Evolutionary conservation across 1,140 invertebrate species (phyloP).

Genomic region (Chrysopa pallens): DNA sequence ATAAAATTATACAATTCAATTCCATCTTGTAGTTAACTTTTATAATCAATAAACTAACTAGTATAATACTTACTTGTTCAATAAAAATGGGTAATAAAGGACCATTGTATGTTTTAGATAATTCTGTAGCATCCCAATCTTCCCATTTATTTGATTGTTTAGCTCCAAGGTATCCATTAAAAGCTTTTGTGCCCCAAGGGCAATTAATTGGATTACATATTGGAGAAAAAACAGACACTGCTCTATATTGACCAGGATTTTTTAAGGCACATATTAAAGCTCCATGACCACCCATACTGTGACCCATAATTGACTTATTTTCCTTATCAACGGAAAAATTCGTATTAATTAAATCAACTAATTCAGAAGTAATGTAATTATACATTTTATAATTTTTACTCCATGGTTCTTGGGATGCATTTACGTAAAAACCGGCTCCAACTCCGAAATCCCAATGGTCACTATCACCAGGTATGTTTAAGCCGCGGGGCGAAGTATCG

Average conservation of each 20-base stretch:
- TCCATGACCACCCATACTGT: conserved; percentile 96
- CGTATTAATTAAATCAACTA: conserved; percentile 55
- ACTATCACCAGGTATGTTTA: conserved; percentile 76
- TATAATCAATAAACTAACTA: too few species aligned
- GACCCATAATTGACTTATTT: conserved; percentile 67
- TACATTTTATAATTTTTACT: conserved; percentile 91
- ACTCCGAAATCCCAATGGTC: conserved; percentile 88
- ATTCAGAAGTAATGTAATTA: conserved; percentile 84
- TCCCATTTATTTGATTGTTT: conserved; percentile 46
- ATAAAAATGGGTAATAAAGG: conserved; percentile 69
- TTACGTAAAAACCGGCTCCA: conserved; percentile 90
- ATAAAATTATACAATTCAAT: too few species aligned
- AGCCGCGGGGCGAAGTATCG: conserved; percentile 87
- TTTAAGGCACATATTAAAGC: conserved; percentile 82
- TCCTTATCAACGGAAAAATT: conserved; percentile 47
- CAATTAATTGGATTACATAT: conserved; percentile 77
- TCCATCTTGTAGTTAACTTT: too few species aligned
- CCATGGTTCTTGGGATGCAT: conserved; percentile 85
- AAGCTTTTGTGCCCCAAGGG: conserved; percentile 79
- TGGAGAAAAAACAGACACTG: conserved; percentile 92
- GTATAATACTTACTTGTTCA: conserved; percentile 69
- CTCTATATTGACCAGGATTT: conserved; percentile 77
- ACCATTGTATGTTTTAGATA: conserved; percentile 72
- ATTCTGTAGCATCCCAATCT: conserved; percentile 74
- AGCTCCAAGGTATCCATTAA: conserved; percentile 70